These are phyloP conservation scores for Ptilorrhoa leucosticta DNA, from an alignment of 2,113 vertebrate genomes.

Conservation along the genomic window DNA sequence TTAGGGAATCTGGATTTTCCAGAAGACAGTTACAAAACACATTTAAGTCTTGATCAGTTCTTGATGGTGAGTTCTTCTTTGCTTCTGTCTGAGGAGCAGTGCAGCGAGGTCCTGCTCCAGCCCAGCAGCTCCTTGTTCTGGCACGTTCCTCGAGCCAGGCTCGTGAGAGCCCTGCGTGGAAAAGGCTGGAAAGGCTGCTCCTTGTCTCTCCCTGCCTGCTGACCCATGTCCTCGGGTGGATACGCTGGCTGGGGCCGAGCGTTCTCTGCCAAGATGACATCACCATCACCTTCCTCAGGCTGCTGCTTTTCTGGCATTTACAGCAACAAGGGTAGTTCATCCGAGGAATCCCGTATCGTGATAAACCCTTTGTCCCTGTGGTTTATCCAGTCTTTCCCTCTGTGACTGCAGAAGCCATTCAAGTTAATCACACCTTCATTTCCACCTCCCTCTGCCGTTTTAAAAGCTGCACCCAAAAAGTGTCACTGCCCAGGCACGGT, in stretches of 20 bases:
- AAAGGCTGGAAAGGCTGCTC: slow-evolving; percentile 62
- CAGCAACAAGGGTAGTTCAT: slow-evolving; percentile 75
- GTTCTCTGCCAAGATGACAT: slow-evolving; percentile 77
- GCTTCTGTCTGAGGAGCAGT: slow-evolving; percentile 66
- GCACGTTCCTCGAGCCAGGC: slow-evolving; percentile 7
- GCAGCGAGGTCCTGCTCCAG: slow-evolving; percentile 59
- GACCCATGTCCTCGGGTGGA: slow-evolving; percentile 21
- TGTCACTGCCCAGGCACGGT: background rate
- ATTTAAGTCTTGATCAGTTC: slow-evolving; percentile 67
- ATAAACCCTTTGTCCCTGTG: slow-evolving; percentile 70
- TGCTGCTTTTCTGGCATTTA: slow-evolving; percentile 69
- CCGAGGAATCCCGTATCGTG: slow-evolving; percentile 78
- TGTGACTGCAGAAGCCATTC: slow-evolving; percentile 79
- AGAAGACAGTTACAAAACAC: slow-evolving; percentile 87
- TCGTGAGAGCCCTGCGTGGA: background rate
- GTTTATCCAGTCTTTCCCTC: slow-evolving; percentile 72
- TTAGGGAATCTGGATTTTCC: slow-evolving; percentile 87
- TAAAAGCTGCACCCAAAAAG: slow-evolving; percentile 28
- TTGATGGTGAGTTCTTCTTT: slow-evolving; percentile 65
- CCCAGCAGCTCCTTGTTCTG: slow-evolving; percentile 46
- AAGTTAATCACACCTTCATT: slow-evolving; percentile 82
- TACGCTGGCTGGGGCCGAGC: slow-evolving; percentile 27
- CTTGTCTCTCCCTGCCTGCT: slow-evolving; percentile 35
- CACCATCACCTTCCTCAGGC: slow-evolving; percentile 69
- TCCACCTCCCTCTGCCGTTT: slow-evolving; percentile 79